Evolutionary conservation across 2,888 invertebrate species (phyloP), one percentile per base, ranked within the genome.

Genomic region (Phalera bucephala): DNA sequence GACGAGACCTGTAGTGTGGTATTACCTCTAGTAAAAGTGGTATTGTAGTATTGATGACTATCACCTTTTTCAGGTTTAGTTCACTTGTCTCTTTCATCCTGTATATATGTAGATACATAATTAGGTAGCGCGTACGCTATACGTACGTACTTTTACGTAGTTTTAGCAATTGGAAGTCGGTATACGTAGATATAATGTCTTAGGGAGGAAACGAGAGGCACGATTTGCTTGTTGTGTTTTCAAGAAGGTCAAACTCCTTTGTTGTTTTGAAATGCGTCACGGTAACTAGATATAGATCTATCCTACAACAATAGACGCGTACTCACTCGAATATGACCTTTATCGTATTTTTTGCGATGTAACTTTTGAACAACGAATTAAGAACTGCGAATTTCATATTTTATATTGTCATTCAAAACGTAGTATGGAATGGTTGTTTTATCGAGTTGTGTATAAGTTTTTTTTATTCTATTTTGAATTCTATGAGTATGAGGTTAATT

Each of bases 361-460:
- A n/a, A n/a, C n/a, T n/a, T n/a, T n/a, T n/a, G n/a, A n/a, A n/a
- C n/a, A n/a, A n/a, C n/a, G n/a, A n/a, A n/a, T n/a, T n/a, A n/a
- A n/a, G n/a, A n/a, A n/a, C n/a, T n/a, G n/a, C n/a, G n/a, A n/a
- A n/a, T n/a, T n/a, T n/a, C n/a, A n/a, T n/a, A n/a, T n/a, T n/a
- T n/a, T n/a, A n/a, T n/a, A n/a, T n/a, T n/a, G n/a, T n/a, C n/a
- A n/a, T n/a, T 21, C n/a, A n/a, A 22, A 22, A 22, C 1, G 5
- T 10, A 2, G 10, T 5, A 3, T 10, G 10, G 4, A n/a, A 22
- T 22, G 22, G 22, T 41, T 43, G 30, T 52, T 39, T 31, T 31
- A 39, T 44, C 38, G 31, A 43, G 31, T 45, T 52, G 49, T 46
- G 44, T 38, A 45, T 51, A 36, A 31, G 23, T 31, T 29, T 37